These are phyloP conservation scores for Beroe forskalii DNA, from an alignment of 37 sponge, comb jelly and placozoan species.

Conservation along the genomic window DNA sequence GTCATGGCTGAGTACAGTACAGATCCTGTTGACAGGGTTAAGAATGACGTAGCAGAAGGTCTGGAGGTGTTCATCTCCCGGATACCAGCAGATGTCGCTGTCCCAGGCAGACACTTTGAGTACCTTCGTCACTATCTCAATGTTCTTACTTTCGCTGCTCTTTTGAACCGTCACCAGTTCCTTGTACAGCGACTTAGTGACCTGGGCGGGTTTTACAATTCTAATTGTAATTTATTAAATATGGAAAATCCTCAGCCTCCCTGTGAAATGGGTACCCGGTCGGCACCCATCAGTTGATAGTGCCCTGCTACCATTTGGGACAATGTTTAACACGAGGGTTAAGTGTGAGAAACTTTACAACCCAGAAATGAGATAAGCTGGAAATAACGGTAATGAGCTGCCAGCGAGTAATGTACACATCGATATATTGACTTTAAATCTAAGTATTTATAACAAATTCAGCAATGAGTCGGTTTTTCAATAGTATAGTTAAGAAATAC, in stretches of 20 bases:
- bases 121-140: background rate
- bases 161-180: slow-evolving; percentile 16
- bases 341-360: no score
- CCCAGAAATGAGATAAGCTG: no score
- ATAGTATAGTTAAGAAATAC: no score
- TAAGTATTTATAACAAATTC: background rate
- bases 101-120: slow-evolving; percentile 22
- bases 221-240: no score
- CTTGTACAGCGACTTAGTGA: slow-evolving; percentile 1
- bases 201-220: background rate
- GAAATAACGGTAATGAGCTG: no score
- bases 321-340: no score
- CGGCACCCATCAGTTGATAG: no score
- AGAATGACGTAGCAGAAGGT: slow-evolving; percentile 1
- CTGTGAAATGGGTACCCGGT: no score
- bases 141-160: background rate
- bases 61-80: slow-evolving; percentile 6
- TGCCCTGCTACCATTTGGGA: no score
- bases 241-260: no score
- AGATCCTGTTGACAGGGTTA: background rate
- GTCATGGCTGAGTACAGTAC: background rate
- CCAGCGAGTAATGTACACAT: background rate
- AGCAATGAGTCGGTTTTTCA: no score
- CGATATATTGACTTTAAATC: background rate
- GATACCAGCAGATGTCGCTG: slow-evolving; percentile 10